Evolutionary conservation across 2,113 vertebrate genomes (phyloP).

Genomic region (Montifringilla adamsi): DNA sequence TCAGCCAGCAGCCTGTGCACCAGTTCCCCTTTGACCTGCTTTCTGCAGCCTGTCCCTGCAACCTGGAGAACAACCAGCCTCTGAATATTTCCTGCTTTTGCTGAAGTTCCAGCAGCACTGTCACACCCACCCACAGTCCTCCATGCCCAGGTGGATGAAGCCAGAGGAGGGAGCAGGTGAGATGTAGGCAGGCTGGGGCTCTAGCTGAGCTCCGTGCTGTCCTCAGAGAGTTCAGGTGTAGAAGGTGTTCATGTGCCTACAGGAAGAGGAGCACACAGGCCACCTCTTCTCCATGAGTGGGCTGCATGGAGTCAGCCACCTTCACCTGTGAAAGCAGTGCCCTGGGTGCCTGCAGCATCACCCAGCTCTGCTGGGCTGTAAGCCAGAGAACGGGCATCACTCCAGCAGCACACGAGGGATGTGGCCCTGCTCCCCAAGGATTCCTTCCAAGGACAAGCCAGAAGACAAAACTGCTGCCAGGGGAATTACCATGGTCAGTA

Average conservation of each 20-base stretch:
- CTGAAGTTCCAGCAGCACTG: neutral
- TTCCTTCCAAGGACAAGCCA: neutral
- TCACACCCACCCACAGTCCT: neutral
- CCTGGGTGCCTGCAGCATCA: neutral
- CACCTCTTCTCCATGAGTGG: neutral
- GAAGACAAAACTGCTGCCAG: neutral
- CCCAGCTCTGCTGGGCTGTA: neutral
- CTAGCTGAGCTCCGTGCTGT: neutral
- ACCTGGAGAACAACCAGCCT: neutral
- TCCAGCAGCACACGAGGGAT: neutral
- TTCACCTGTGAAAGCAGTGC: neutral
- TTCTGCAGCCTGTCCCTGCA: neutral
- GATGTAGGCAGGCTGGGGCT: neutral
- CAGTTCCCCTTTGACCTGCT: neutral
- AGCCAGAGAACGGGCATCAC: neutral
- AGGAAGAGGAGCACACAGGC: neutral
- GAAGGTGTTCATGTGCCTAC: rapidly evolving
- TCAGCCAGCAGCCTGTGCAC: neutral
- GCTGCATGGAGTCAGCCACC: neutral
- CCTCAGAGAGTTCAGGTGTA: neutral
- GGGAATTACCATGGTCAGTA: neutral
- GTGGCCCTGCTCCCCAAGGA: neutral
- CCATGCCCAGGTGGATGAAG: neutral
- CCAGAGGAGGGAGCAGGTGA: neutral
- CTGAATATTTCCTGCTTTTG: neutral